These are phyloP conservation scores for Saccostrea echinata DNA, from an alignment of 1,140 invertebrate species.

Conservation along the genomic window DNA sequence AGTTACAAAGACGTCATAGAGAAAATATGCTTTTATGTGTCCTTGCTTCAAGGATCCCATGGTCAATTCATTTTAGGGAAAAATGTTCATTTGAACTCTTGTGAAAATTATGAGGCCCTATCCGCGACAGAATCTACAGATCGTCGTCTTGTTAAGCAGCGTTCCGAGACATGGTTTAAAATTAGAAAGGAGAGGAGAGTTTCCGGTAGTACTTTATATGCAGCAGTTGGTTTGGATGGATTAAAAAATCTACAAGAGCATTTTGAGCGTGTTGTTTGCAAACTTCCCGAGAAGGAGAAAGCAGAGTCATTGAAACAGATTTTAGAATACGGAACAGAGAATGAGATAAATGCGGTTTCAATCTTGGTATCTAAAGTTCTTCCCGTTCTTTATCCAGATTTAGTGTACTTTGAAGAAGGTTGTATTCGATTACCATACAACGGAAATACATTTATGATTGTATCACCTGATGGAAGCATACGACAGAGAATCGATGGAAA, in stretches of 20 bases:
- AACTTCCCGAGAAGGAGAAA: not conserved
- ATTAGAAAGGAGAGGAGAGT: not conserved
- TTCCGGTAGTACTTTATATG: slow-evolving; percentile 29
- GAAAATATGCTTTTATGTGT: slow-evolving; percentile 1
- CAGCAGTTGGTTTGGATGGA: not conserved
- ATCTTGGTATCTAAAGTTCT: slow-evolving; percentile 37
- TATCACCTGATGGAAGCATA: slow-evolving; percentile 26
- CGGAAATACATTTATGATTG: not conserved
- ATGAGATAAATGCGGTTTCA: slow-evolving; percentile 46
- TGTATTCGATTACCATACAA: not conserved
- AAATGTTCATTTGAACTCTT: not conserved
- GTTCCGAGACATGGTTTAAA: not conserved
- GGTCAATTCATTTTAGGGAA: not conserved
- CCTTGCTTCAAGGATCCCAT: not conserved
- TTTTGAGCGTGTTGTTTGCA: slow-evolving; percentile 29
- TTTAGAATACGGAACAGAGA: slow-evolving; percentile 39
- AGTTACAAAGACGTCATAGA: not conserved
- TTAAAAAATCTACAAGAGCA: slow-evolving; percentile 19
- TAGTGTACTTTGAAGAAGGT: slow-evolving; percentile 43
- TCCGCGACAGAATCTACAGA: not conserved
- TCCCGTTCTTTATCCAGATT: slow-evolving; percentile 5
- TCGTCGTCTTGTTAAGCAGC: not conserved
- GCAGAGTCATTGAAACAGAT: not conserved
- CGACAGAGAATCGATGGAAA: not conserved
- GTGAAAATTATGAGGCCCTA: not conserved